A percentile compares a stretch with the other conserved stretches of the same genome.
These are phyloP conservation scores for Callorhinus ursinus DNA, from an alignment of 2,113 vertebrate species.

Conservation along the genomic window DNA sequence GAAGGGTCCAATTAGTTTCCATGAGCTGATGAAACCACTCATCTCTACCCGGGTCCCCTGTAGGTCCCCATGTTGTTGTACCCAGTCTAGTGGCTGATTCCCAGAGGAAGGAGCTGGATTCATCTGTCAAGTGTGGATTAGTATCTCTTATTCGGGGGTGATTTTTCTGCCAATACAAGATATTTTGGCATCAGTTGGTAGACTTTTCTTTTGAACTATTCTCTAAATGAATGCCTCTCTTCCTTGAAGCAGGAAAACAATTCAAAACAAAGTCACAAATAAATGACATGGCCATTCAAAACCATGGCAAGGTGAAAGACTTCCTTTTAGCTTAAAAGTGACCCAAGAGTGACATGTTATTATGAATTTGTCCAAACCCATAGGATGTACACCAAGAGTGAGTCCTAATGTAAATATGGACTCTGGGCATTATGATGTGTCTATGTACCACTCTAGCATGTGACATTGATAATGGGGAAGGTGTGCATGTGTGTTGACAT, in stretches of 20 bases:
- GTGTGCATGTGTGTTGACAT: no score
- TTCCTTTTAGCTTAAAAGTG: slow-evolving; percentile 50
- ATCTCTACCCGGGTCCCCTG: slow-evolving; percentile 24
- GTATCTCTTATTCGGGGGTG: slow-evolving; percentile 16
- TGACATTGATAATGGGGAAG: not conserved
- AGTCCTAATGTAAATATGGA: not conserved
- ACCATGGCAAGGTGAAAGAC: not conserved
- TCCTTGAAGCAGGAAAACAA: slow-evolving; percentile 34
- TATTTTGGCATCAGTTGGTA: not conserved
- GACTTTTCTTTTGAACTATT: slow-evolving; percentile 36
- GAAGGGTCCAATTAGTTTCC: slow-evolving; percentile 74
- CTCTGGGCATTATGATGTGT: not conserved
- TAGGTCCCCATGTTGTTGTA: not conserved
- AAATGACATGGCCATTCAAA: not conserved
- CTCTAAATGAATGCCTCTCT: slow-evolving; percentile 56
- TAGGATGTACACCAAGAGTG: not conserved
- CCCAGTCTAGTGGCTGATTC: not conserved
- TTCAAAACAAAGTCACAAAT: slow-evolving; percentile 34
- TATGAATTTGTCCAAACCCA: not conserved
- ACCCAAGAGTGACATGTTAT: not conserved
- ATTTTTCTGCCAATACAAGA: slow-evolving; percentile 62
- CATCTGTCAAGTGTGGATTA: not conserved
- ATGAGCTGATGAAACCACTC: slow-evolving; percentile 78
- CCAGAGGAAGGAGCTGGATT: slow-evolving; percentile 52
- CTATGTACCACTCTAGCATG: no score